Percentiles rank a stretch among this genome's conserved stretches.
Conservation (phyloP, 1,140 invertebrate genomes). For the Steinernema khuongi region DNA sequence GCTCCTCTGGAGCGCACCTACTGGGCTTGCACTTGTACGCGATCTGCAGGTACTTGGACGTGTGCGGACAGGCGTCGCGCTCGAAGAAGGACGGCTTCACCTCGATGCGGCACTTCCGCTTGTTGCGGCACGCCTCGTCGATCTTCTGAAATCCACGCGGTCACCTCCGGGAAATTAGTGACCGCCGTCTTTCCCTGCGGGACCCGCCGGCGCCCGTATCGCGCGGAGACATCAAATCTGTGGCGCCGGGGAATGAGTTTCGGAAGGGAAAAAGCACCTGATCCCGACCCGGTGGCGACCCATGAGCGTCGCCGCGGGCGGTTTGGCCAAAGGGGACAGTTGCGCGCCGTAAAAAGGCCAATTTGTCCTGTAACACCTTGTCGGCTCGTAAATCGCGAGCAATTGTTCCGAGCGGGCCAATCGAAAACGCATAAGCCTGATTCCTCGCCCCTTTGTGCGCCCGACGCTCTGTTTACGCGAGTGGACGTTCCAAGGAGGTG, state of each 20-base stretch:
- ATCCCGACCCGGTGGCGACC: too few relatives aligned
- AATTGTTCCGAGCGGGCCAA: neutral
- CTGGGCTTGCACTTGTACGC: slow-evolving; percentile 49
- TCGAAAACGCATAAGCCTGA: neutral
- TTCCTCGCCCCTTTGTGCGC: neutral
- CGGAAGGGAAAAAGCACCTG: neutral
- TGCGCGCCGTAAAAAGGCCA: neutral
- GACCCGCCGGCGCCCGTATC: too few relatives aligned
- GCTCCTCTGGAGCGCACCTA: neutral
- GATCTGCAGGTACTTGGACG: slow-evolving; percentile 48
- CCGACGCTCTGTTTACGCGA: too few relatives aligned
- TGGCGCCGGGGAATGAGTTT: too few relatives aligned
- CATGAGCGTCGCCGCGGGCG: neutral
- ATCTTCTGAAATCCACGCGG: slow-evolving; percentile 37
- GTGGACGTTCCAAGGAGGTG: neutral
- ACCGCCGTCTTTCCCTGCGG: too few relatives aligned
- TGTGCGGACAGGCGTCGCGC: slow-evolving; percentile 44
- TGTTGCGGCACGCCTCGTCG: slow-evolving; percentile 42
- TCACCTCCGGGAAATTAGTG: neutral
- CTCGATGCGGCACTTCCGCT: slow-evolving; percentile 43
- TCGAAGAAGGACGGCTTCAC: slow-evolving; percentile 44
- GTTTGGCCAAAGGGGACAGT: neutral
- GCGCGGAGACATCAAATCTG: too few relatives aligned
- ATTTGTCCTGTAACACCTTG: neutral
- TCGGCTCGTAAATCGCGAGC: neutral